phyloP scores from a whole-genome alignment of 35 echinoderm and acorn worm species.

The Strongylocentrotus purpuratus region DNA sequence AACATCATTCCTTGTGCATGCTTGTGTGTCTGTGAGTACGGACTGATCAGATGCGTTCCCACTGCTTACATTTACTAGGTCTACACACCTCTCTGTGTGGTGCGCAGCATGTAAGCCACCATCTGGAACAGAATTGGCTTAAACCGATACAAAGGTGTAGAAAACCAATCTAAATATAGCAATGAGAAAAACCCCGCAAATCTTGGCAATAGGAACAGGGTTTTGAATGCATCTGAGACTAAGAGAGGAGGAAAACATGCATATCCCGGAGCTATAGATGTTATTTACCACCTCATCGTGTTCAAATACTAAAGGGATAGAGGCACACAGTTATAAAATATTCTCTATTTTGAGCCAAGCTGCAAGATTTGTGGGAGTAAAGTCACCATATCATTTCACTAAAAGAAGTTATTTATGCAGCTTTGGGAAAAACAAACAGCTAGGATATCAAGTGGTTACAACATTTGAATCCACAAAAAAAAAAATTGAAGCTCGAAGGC shows the following conservation, averaged over 20 bases:
- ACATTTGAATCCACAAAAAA: neutral
- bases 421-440: neutral
- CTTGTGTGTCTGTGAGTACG: neutral
- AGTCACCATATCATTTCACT: neutral
- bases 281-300: constrained; percentile 25
- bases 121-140: neutral
- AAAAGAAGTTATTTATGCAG: neutral
- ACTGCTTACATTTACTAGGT: neutral
- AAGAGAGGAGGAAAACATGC: neutral
- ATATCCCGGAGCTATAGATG: neutral
- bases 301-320: neutral
- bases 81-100: neutral
- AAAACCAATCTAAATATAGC: neutral
- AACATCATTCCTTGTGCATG: neutral
- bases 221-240: neutral
- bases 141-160: neutral
- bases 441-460: neutral
- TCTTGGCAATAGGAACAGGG: neutral
- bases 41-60: neutral
- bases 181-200: neutral
- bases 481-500: neutral
- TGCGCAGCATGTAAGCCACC: neutral
- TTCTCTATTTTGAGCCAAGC: neutral
- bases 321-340: neutral
- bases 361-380: neutral